Evolutionary conservation across 2,888 invertebrate genomes (phyloP).

Genomic region (Lamproptera curius): DNA sequence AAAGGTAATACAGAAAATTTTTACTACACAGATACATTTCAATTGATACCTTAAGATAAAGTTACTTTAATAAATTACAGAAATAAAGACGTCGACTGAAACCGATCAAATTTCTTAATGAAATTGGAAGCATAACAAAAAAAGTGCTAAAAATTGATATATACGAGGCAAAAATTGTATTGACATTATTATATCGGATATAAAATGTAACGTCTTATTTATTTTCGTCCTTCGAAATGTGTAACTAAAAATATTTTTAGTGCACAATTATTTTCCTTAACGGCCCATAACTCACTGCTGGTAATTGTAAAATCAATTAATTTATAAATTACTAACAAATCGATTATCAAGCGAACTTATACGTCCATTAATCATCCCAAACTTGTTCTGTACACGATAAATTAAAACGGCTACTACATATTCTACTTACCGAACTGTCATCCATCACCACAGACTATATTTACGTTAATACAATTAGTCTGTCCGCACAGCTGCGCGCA

Average conservation of each 20-base stretch:
- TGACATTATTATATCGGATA: no score
- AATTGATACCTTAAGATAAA: no score
- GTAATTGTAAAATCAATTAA: neutral
- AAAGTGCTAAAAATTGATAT: no score
- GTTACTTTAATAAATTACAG: no score
- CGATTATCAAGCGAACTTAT: no score
- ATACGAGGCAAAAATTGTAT: no score
- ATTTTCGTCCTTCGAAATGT: neutral
- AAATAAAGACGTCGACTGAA: no score
- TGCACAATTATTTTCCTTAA: neutral
- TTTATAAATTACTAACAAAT: neutral
- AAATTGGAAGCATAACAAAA: no score
- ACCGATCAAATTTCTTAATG: no score
- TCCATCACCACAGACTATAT: conserved; percentile 19
- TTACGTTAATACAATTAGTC: conserved; percentile 15
- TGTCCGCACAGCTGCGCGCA: conserved; percentile 8
- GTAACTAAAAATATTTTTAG: neutral
- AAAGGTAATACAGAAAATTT: no score
- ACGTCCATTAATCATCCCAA: no score
- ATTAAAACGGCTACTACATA: conserved; percentile 17
- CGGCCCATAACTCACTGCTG: neutral
- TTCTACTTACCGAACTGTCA: conserved; percentile 13
- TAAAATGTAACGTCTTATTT: neutral
- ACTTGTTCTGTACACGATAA: neutral
- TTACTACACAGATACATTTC: no score